phyloP scores from a whole-genome alignment of 2,888 invertebrate genomes.

The Apotomis betuletana region DNA sequence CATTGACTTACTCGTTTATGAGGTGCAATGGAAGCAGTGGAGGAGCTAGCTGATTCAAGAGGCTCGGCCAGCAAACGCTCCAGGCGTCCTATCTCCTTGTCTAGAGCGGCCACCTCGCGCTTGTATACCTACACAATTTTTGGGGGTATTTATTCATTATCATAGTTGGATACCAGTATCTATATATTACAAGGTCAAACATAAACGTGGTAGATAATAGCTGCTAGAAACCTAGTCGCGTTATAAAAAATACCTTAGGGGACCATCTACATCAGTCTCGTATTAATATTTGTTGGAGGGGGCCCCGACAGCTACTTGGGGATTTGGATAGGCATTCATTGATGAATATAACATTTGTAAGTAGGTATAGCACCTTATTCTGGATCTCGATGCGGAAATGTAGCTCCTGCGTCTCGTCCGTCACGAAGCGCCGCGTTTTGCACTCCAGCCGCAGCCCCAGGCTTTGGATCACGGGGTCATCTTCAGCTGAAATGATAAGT shows the following conservation, averaged over 20 bases:
- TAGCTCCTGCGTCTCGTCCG: conserved; percentile 91
- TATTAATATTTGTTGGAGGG: too few species aligned
- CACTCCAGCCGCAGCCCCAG: conserved; percentile 94
- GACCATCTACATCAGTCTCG: too few species aligned
- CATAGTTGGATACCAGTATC: too few species aligned
- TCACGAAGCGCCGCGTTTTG: conserved; percentile 92
- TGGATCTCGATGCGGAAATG: conserved; percentile 95
- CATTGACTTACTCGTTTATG: conserved; percentile 61
- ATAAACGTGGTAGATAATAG: too few species aligned
- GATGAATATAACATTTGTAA: too few species aligned
- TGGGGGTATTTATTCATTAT: too few species aligned
- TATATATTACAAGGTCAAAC: too few species aligned
- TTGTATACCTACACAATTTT: conserved; percentile 85
- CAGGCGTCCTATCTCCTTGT: conserved; percentile 89
- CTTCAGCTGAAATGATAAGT: conserved; percentile 77
- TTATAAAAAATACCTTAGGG: too few species aligned
- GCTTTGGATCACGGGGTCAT: conserved; percentile 93
- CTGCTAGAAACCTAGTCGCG: too few species aligned
- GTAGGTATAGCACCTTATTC: conserved; percentile 81
- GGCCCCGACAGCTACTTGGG: too few species aligned
- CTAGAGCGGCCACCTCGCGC: conserved; percentile 90
- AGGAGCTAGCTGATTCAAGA: conserved; percentile 81
- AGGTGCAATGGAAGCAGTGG: conserved; percentile 77
- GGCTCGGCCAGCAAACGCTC: conserved; percentile 87
- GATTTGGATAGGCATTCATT: too few species aligned